phyloP scores from a whole-genome alignment of 2,797 vertebrate species.

The Mico argentatus region DNA sequence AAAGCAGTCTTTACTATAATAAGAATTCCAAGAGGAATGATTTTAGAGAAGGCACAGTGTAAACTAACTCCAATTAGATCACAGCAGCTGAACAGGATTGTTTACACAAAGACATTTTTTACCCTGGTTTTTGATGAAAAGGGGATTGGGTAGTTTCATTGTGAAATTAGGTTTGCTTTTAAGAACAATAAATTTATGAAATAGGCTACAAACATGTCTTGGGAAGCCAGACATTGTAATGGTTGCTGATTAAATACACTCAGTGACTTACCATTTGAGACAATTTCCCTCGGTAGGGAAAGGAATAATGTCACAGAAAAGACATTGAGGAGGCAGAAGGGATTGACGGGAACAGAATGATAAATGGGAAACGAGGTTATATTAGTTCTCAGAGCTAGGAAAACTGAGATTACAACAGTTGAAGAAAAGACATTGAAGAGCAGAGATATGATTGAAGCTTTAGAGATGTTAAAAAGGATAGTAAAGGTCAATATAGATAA shows the following conservation, averaged over 20 bases:
- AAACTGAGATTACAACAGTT: conserved; percentile 69
- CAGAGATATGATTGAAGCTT: conserved; percentile 62
- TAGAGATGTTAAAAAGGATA: conserved; percentile 73
- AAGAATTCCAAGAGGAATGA: conserved; percentile 28
- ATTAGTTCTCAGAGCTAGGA: conserved; percentile 60
- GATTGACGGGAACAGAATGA: conserved; percentile 54
- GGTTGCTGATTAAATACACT: conserved; percentile 76
- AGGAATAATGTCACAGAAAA: conserved; percentile 71
- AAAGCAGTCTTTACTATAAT: not conserved
- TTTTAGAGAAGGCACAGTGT: conserved; percentile 32
- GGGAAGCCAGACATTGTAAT: conserved; percentile 67
- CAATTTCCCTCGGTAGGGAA: conserved; percentile 58
- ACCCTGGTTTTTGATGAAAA: conserved; percentile 76
- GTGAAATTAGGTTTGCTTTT: conserved; percentile 79
- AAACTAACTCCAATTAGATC: conserved; percentile 67
- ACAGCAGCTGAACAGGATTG: conserved; percentile 28
- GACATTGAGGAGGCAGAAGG: conserved; percentile 62
- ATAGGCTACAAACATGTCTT: conserved; percentile 79
- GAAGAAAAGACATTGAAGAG: conserved; percentile 63
- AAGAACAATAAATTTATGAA: conserved; percentile 82
- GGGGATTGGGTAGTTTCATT: conserved; percentile 73
- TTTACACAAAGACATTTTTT: conserved; percentile 76
- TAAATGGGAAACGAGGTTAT: conserved; percentile 61
- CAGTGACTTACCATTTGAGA: conserved; percentile 75
- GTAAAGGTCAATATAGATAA: conserved; percentile 73